Percentiles rank a stretch among this genome's conserved stretches.
Conservation (phyloP, 1,140 invertebrate species). For the Dryas iulia region DNA sequence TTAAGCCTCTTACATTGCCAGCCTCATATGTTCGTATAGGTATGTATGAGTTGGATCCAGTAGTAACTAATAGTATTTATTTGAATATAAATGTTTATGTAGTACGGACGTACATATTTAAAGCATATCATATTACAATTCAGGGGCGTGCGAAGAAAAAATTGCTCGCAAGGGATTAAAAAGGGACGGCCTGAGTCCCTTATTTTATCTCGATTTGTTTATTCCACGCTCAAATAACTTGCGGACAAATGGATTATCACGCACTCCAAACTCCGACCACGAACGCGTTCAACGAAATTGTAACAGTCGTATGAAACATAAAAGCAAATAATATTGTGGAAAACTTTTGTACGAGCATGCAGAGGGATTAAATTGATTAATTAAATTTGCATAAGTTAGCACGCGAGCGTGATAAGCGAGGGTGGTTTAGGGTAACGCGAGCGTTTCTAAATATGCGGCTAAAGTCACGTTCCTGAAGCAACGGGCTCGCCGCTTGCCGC, state of each 20-base stretch:
- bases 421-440: constrained; percentile 46
- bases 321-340: constrained; percentile 29
- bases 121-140: constrained; percentile 41
- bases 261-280: constrained; percentile 4
- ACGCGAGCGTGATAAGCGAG: constrained; percentile 63
- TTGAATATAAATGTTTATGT: background rate
- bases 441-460: constrained; percentile 61
- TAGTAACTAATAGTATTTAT: background rate
- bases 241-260: constrained; percentile 24
- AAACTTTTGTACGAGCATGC: constrained; percentile 41
- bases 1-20: background rate
- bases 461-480: constrained; percentile 62
- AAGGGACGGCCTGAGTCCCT: constrained; percentile 51
- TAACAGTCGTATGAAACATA: constrained; percentile 16
- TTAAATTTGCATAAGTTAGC: constrained; percentile 77
- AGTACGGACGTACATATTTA: constrained; percentile 35
- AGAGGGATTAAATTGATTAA: constrained; percentile 72
- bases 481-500: constrained; percentile 13
- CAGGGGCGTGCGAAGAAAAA: constrained; percentile 39
- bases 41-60: too few species aligned
- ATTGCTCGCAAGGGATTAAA: constrained; percentile 54
- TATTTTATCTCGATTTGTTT: constrained; percentile 64
- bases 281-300: constrained; percentile 10
- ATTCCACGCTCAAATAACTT: constrained; percentile 22
- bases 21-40: too few species aligned